Conservation (phyloP, 2,797 vertebrate genomes). For the Dipus sagitta region DNA sequence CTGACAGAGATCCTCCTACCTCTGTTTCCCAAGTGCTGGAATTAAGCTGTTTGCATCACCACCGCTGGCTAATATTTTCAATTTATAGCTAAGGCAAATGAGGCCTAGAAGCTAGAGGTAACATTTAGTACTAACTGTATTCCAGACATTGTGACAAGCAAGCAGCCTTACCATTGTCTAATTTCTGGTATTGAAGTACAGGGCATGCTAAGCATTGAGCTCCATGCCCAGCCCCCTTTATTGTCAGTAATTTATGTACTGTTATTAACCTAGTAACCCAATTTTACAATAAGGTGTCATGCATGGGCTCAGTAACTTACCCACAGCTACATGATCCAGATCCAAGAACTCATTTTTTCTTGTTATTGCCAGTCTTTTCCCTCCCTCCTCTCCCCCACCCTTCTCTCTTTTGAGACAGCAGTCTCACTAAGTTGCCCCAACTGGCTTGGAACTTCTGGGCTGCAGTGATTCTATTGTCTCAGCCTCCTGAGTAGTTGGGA, state of each 20-base stretch:
- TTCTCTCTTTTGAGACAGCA: background rate
- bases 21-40: too few species aligned
- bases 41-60: too few species aligned
- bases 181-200: background rate
- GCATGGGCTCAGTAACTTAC: background rate
- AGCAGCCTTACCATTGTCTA: background rate
- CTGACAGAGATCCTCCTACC: too few species aligned
- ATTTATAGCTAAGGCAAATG: slow-evolving; percentile 38
- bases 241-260: slow-evolving; percentile 36
- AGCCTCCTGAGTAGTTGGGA: background rate
- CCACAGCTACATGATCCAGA: slow-evolving; percentile 26
- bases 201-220: background rate
- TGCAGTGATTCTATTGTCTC: background rate
- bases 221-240: background rate
- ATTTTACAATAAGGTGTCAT: slow-evolving; percentile 6
- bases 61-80: background rate
- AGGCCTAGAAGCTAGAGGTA: slow-evolving; percentile 15
- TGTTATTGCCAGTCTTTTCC: background rate
- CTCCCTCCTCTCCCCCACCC: background rate
- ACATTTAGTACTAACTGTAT: slow-evolving; percentile 17
- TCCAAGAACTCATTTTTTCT: background rate
- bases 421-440: background rate
- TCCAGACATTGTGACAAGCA: background rate
- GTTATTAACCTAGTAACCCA: background rate
- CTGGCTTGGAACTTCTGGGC: background rate